Percentiles rank a stretch among this genome's conserved stretches.
Conservation (phyloP, 2,797 vertebrate genomes). For the Linurgus olivaceus region DNA sequence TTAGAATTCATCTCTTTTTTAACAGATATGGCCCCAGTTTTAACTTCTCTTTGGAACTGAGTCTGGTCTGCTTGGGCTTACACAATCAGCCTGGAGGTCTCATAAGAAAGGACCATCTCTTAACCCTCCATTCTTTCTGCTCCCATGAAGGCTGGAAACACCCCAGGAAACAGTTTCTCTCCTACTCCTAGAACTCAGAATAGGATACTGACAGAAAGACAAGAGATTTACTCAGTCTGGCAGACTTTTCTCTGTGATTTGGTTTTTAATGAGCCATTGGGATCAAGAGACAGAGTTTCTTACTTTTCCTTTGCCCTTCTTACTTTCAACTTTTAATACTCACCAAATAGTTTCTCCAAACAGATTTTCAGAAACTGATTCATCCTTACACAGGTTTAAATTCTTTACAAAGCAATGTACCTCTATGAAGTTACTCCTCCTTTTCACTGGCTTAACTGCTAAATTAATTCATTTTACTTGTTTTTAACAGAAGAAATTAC, state of each 20-base stretch:
- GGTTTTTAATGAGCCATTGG: not conserved
- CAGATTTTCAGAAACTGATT: not conserved
- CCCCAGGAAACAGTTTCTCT: not conserved
- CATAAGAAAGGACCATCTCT: not conserved
- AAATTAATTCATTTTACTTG: not conserved
- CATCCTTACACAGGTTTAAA: not conserved
- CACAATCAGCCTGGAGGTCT: not conserved
- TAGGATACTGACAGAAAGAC: not conserved
- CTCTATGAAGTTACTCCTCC: not conserved
- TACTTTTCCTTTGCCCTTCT: not conserved
- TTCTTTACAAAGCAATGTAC: not conserved
- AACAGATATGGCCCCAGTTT: not conserved
- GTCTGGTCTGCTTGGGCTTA: not conserved
- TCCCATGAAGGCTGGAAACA: not conserved
- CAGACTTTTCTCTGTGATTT: not conserved
- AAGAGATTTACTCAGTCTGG: not conserved
- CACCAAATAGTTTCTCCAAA: not conserved
- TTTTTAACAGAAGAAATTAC: not conserved
- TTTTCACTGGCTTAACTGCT: not conserved
- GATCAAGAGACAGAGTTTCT: not conserved
- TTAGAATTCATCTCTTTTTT: not conserved
- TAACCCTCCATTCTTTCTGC: not conserved
- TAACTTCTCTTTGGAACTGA: not conserved
- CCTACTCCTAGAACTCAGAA: not conserved
- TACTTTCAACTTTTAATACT: not conserved